Evolutionary conservation across 1,140 invertebrate species (phyloP).

Genomic region (Apolygus lucorum): DNA sequence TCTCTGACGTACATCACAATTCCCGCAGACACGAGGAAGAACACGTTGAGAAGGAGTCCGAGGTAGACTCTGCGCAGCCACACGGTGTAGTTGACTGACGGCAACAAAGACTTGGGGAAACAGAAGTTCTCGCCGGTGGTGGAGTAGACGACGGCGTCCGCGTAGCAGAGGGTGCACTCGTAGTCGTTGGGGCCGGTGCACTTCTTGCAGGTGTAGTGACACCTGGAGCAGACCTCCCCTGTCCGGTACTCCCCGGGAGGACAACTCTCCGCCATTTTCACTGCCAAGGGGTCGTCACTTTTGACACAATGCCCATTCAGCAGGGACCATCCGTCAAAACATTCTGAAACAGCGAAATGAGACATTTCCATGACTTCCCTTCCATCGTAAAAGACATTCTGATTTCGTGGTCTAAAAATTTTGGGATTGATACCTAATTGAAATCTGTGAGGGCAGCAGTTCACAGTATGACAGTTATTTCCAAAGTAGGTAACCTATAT

Average conservation of each 20-base stretch:
- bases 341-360: constrained; percentile 27
- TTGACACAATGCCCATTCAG: neutral
- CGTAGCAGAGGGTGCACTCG: constrained; percentile 46
- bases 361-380: neutral
- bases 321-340: neutral
- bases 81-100: constrained; percentile 15
- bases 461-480: too few relatives aligned
- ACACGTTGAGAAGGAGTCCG: constrained; percentile 18
- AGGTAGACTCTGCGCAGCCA: constrained; percentile 25
- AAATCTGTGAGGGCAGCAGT: too few relatives aligned
- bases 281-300: neutral
- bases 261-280: neutral
- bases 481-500: too few relatives aligned
- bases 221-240: constrained; percentile 36
- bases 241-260: constrained; percentile 28
- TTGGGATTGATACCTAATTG: too few relatives aligned
- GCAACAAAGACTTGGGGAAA: constrained; percentile 20
- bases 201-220: constrained; percentile 50
- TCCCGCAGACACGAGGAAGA: constrained; percentile 6
- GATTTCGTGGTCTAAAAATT: too few relatives aligned
- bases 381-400: neutral
- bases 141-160: constrained; percentile 39
- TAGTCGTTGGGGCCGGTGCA: constrained; percentile 49
- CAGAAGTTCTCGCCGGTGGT: constrained; percentile 23
- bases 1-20: constrained; percentile 8